Evolutionary conservation across 2,888 invertebrate genomes (phyloP), one percentile per base, ranked within the genome.

Genomic region (Cynaeus angustus): DNA sequence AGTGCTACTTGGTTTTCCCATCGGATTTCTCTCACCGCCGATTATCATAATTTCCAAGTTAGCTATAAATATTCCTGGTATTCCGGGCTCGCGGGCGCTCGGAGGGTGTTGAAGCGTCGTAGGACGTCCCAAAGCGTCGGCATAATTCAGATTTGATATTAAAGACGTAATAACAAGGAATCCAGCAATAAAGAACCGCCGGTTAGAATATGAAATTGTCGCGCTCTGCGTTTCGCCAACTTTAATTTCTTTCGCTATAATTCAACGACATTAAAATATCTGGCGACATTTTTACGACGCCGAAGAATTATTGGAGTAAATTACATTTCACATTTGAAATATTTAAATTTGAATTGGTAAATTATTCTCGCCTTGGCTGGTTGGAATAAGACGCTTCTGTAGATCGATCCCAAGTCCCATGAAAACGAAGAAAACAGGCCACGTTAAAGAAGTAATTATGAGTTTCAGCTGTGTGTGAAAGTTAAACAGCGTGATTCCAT

Each of bases 231-330:
- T 77, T 77, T 75, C 75, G 75, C 77, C 77, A 77, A 80, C 80
- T 83, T 83, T 83, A 83, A 83, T 82, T 83, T 83, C 83, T 81
- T 79, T 77, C 72, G 79, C 81, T 75, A 82, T 82, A 82, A 83
- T 79, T 83, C 83, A 82, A 69, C 77, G 78, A 78, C 80, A 81
- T 82, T 81, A 79, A 81, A 82, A 82, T 81, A 79, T 81, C 79
- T 76, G 75, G 72, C 79, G 82, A 81, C 82, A 79, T 81, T 82
- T 82, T 82, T 82, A 82, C 81, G 82, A 82, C 78, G 76, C 70
- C 72, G 66, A 70, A 79, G 81, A 82, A 81, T 82, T 82, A 81
- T 81, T 81, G 80, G 78, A 76, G 77, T 78, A 82, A 83, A 82
- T 82, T 82, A 82, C 81, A 72, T 80, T 78, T 80, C 81, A 75